Base-by-base conservation (phyloP, 2,888 invertebrate genomes). In the Epistrophe grossulariae region DNA sequence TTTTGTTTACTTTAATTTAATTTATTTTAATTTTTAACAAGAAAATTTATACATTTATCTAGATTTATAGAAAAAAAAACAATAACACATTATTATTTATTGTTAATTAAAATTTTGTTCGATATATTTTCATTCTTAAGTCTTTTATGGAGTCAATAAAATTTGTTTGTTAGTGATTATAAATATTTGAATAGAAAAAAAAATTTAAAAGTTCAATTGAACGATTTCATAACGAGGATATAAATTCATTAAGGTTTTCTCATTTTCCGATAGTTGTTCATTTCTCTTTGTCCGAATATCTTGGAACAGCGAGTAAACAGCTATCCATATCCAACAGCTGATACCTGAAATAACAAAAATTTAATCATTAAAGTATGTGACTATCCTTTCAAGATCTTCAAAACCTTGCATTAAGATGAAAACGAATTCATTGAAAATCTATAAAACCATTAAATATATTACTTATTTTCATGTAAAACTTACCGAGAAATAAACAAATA, bases 141-240 rank as follows among this genome's bases (percentile, higher is more conserved):
- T 62, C 62, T 62, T 62, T 62, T 15, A 62, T 62, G 40, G 43
- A 62, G 38, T 43, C 43, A 62, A 9, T 66, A 66, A n/a, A 66
- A 66, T 45, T 66, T 28, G 28, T 38, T 38, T 6, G 19, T 60
- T 24, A 60, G 15, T 60, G 38, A 40, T 40, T 40, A 40, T 40
- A 40, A 40, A 40, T 60, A 40, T 15, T 40, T 60, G 19, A 8
- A 15, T 40, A 60, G 13, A 62, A 43, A 24, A 43, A 19, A 40
- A 24, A 7, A 2, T 24, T 70, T 70, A 70, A 70, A 70, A 40
- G 55, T 70, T 43, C 40, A 70, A 55, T 70, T 70, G 70, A 55
- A 70, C 70, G 4, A 70, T 55, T 55, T 70, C 70, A 55, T 70
- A 70, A 70, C 70, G 55, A 55, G 70, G 70, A 40, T 55, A 55